phyloP scores from a whole-genome alignment of 2,888 invertebrate genomes.

The Mylabris sibirica region DNA sequence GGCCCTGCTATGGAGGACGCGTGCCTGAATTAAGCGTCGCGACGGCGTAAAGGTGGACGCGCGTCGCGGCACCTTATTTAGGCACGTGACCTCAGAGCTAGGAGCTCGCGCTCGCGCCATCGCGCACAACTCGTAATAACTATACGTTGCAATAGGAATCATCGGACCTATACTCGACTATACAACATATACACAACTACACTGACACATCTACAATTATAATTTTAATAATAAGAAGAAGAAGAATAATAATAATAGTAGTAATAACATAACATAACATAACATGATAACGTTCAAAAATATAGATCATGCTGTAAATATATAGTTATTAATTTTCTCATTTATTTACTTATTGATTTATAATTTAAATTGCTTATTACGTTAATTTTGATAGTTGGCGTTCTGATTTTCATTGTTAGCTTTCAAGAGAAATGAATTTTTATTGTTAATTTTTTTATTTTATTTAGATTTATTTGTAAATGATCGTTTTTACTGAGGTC shows the following conservation, averaged over 20 bases:
- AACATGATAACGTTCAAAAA: conserved; percentile 59
- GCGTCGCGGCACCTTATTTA: conserved; percentile 18
- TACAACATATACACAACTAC: conserved; percentile 60
- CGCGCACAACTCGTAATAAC: conserved; percentile 58
- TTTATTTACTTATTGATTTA: conserved; percentile 45
- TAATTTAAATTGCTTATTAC: conserved; percentile 41
- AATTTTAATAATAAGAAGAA: conserved; percentile 28
- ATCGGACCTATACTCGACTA: conserved; percentile 61
- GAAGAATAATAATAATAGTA: conserved; percentile 31
- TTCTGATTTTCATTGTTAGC: conserved; percentile 33
- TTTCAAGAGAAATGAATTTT: conserved; percentile 16
- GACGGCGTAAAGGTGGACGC: conserved; percentile 9
- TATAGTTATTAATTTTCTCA: conserved; percentile 46
- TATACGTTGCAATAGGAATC: conserved; percentile 64
- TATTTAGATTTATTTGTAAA: too few relatives aligned
- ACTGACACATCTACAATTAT: conserved; percentile 59
- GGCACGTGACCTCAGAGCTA: conserved; percentile 33
- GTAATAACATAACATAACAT: conserved; percentile 37
- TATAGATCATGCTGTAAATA: conserved; percentile 60
- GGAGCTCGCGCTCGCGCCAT: conserved; percentile 29
- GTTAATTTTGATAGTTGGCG: conserved; percentile 35
- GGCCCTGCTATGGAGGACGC: conserved; percentile 45
- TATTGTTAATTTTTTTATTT: background rate
- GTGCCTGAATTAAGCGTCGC: conserved; percentile 26
- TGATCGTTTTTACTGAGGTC: conserved; percentile 20